Percentiles rank a stretch among this genome's conserved stretches.
Evolutionary conservation across 2,797 vertebrate species (phyloP).

Genomic region (Lycodopsis pacificus): DNA sequence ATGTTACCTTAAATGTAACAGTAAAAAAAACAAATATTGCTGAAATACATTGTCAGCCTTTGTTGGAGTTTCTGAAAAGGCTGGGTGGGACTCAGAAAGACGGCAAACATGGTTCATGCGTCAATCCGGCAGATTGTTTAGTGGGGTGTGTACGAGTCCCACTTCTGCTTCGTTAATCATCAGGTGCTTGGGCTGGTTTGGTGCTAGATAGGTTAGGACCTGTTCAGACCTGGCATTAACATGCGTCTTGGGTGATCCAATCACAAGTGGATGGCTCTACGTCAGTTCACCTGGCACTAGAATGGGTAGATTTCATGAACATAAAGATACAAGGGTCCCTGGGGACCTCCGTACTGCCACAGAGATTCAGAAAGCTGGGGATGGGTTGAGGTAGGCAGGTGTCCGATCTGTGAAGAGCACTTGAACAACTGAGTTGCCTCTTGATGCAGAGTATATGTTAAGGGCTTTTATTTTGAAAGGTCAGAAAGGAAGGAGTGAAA

Average conservation of each 20-base stretch:
- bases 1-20: too few relatives aligned
- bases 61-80: not conserved
- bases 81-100: not conserved
- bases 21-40: not conserved
- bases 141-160: constrained; percentile 13
- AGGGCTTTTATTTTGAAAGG: not conserved
- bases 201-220: not conserved
- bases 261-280: too few relatives aligned
- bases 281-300: too few relatives aligned
- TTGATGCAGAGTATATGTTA: not conserved
- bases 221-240: not conserved
- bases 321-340: not conserved
- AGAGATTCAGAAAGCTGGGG: not conserved
- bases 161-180: not conserved
- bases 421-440: not conserved
- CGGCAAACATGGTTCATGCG: not conserved
- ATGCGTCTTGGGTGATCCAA: not conserved
- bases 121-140: constrained; percentile 1
- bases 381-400: not conserved
- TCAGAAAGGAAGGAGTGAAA: not conserved
- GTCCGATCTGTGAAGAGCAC: not conserved
- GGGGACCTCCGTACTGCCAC: not conserved
- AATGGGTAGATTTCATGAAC: too few relatives aligned
- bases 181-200: not conserved
- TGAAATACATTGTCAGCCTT: not conserved